Evolutionary conservation across 2,888 invertebrate species (phyloP).

Genomic region (Apamea sordens): DNA sequence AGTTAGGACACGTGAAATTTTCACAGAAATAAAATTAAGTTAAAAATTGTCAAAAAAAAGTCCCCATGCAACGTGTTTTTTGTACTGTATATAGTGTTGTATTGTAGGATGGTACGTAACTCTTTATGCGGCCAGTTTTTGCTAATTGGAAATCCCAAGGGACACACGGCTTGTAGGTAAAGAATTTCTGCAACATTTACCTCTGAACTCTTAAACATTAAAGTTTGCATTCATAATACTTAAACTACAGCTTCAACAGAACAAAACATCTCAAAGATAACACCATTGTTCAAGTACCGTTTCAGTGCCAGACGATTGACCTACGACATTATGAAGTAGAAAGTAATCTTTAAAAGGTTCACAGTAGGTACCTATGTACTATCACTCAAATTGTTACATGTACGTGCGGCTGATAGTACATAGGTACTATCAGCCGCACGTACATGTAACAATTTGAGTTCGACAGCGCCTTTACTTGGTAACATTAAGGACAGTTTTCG

Average conservation of each 20-base stretch:
- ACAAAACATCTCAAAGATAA: constrained; percentile 39
- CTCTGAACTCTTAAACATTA: background rate
- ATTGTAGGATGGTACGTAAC: too few species aligned
- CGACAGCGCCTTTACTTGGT: background rate
- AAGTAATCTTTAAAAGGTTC: constrained; percentile 55
- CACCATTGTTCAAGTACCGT: constrained; percentile 49
- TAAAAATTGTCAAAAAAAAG: too few species aligned
- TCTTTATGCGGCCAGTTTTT: too few species aligned
- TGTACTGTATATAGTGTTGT: too few species aligned
- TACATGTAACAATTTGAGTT: background rate
- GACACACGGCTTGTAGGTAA: too few species aligned
- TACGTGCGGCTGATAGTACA: too few species aligned
- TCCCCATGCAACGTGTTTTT: too few species aligned
- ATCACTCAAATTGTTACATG: too few species aligned
- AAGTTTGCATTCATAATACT: constrained; percentile 9
- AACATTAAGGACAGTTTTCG: constrained; percentile 4
- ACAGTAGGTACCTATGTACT: too few species aligned
- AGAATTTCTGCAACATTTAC: constrained; percentile 2
- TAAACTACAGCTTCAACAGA: constrained; percentile 4
- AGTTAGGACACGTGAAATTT: too few species aligned
- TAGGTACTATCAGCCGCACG: background rate
- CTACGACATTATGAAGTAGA: constrained; percentile 61
- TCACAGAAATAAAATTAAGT: too few species aligned
- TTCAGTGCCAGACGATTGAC: constrained; percentile 47
- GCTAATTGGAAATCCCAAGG: too few species aligned